phyloP scores from a whole-genome alignment of 2,797 vertebrate species.

The Oreochromis grahami region DNA sequence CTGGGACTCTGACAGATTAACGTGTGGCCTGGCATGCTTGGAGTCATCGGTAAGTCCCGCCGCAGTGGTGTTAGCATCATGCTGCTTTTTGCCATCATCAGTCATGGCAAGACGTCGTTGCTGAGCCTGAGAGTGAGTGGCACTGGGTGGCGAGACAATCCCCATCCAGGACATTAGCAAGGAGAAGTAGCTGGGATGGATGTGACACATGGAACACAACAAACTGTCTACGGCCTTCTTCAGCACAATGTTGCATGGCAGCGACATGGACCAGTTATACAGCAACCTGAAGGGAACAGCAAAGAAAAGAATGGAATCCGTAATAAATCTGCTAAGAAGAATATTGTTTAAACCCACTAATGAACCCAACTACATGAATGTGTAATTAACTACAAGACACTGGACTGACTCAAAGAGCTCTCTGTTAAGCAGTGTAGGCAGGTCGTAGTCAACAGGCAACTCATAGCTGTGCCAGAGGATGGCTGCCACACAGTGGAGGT shows the following conservation, averaged over 20 bases:
- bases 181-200: slow-evolving; percentile 97
- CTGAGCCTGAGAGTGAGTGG: slow-evolving; percentile 78
- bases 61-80: slow-evolving; percentile 68
- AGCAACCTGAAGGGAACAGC: slow-evolving; percentile 77
- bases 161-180: slow-evolving; percentile 99
- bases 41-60: slow-evolving; percentile 93
- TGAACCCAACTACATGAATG: neutral
- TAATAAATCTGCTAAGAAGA: neutral
- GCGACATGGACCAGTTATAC: slow-evolving; percentile 97
- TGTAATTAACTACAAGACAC: neutral
- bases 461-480: slow-evolving; percentile 98
- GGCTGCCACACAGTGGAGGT: slow-evolving; percentile 95
- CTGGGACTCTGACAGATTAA: slow-evolving; percentile 89
- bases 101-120: slow-evolving; percentile 91
- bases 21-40: slow-evolving; percentile 89
- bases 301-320: neutral
- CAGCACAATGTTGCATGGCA: slow-evolving; percentile 93
- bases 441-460: slow-evolving; percentile 93
- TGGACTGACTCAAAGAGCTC: slow-evolving; percentile 96
- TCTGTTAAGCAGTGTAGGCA: slow-evolving; percentile 87
- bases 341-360: neutral
- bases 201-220: slow-evolving; percentile 97
- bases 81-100: slow-evolving; percentile 95
- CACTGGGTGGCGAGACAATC: slow-evolving; percentile 81
- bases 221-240: slow-evolving; percentile 99